Evolutionary conservation across 1,140 invertebrate genomes (phyloP).

Genomic region (Ericerus pela): DNA sequence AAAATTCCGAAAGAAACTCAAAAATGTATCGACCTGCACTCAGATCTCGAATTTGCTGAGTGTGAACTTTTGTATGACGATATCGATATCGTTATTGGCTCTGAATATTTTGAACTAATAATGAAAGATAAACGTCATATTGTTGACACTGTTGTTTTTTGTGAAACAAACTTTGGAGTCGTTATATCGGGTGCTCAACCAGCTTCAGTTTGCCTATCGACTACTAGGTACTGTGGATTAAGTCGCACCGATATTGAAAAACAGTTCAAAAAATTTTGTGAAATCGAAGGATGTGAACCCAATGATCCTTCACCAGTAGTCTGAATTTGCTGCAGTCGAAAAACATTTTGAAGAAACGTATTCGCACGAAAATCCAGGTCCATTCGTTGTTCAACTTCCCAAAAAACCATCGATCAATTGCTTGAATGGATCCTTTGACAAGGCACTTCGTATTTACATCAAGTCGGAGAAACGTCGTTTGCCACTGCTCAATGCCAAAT

Average conservation of each 20-base stretch:
- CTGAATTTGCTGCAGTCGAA: background rate
- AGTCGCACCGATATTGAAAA: background rate
- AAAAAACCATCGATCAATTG: background rate
- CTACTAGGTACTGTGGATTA: no score
- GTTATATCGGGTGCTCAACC: background rate
- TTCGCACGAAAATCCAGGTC: background rate
- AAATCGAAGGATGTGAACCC: background rate
- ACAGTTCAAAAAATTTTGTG: background rate
- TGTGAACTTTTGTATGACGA: background rate
- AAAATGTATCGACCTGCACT: background rate
- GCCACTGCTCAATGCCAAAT: background rate
- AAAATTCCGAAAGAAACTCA: background rate
- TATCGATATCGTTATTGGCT: background rate
- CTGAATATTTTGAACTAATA: background rate
- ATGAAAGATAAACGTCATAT: background rate
- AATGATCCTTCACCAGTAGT: no score
- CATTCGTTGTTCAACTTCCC: background rate
- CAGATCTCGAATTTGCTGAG: background rate
- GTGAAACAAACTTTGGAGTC: background rate
- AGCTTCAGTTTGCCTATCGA: no score
- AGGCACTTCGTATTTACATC: background rate
- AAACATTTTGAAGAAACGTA: background rate
- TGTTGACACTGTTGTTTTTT: background rate
- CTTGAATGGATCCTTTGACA: background rate
- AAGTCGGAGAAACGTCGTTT: background rate